A percentile compares a stretch with the other conserved stretches of the same genome.
Evolutionary conservation across 1,140 invertebrate species (phyloP).

Genomic region (Pemphigus obesinymphae): DNA sequence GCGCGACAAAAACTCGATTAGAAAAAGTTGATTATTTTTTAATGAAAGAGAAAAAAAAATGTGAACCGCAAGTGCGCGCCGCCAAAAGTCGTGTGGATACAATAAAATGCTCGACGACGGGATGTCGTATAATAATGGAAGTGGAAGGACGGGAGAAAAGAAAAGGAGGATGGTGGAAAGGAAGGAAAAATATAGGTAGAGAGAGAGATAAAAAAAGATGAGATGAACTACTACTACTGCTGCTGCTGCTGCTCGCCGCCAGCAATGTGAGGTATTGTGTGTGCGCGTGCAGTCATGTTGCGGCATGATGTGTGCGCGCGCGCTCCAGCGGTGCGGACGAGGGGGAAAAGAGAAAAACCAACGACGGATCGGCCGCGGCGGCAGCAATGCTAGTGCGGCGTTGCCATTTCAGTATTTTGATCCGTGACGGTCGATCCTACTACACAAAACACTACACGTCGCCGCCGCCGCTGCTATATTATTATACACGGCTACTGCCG

Average conservation of each 20-base stretch:
- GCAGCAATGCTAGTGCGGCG: constrained; percentile 27
- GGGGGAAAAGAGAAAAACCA: constrained; percentile 36
- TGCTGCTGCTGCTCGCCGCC: background rate
- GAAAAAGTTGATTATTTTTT: background rate
- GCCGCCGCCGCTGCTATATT: background rate
- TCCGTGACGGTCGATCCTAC: constrained; percentile 37
- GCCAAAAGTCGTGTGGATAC: background rate
- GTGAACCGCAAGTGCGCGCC: background rate
- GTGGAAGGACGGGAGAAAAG: background rate
- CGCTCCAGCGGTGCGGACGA: constrained; percentile 33
- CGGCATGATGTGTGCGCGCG: background rate
- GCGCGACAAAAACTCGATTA: background rate
- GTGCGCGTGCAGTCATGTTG: background rate
- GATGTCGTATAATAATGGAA: background rate
- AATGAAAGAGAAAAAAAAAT: background rate
- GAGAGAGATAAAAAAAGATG: background rate
- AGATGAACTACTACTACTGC: background rate
- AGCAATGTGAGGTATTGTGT: constrained; percentile 10
- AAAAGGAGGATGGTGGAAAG: background rate
- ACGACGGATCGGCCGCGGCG: background rate
- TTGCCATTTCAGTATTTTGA: constrained; percentile 35
- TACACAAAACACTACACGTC: background rate
- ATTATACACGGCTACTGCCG: background rate
- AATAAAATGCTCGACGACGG: background rate
- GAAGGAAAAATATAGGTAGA: background rate